Percentiles rank a stretch among this genome's conserved stretches.
Conservation (phyloP, 2,888 invertebrate genomes). For the Onchidella celtica region DNA sequence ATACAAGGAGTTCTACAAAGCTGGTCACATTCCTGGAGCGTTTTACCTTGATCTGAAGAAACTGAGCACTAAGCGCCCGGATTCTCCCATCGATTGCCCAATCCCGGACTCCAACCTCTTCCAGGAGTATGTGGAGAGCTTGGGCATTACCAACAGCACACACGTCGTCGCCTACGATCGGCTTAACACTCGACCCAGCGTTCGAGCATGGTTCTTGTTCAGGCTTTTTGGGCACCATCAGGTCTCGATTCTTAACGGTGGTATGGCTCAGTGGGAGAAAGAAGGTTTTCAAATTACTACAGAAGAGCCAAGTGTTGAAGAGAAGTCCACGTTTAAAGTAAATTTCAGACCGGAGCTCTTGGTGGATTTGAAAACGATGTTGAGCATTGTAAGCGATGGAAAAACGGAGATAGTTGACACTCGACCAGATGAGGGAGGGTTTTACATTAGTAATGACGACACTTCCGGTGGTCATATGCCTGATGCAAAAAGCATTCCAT, state of each 20-base stretch:
- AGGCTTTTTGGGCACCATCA: constrained; percentile 66
- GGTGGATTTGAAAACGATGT: not conserved
- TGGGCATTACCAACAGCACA: constrained; percentile 63
- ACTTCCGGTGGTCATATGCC: constrained; percentile 58
- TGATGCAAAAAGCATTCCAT: constrained; percentile 63
- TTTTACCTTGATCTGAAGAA: constrained; percentile 61
- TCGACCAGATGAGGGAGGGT: not conserved
- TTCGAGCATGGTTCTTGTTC: constrained; percentile 68
- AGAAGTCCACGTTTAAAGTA: constrained; percentile 25
- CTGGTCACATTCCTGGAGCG: constrained; percentile 63
- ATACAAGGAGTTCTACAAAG: constrained; percentile 59
- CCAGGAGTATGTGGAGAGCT: constrained; percentile 60
- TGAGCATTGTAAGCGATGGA: not conserved
- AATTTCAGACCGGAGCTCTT: not conserved
- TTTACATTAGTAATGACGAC: constrained; percentile 12
- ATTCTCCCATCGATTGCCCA: constrained; percentile 36
- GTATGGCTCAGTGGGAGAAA: constrained; percentile 63
- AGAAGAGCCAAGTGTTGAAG: constrained; percentile 60
- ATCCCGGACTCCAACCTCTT: constrained; percentile 63
- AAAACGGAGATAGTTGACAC: not conserved
- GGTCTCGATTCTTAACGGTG: constrained; percentile 68
- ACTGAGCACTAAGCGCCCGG: constrained; percentile 19
- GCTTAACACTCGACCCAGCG: constrained; percentile 56
- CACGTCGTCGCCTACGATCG: constrained; percentile 67
- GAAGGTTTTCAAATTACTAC: constrained; percentile 63